These are phyloP conservation scores for Drosophila suboccidentalis DNA, from an alignment of 2,888 invertebrate genomes.

Conservation along the genomic window DNA sequence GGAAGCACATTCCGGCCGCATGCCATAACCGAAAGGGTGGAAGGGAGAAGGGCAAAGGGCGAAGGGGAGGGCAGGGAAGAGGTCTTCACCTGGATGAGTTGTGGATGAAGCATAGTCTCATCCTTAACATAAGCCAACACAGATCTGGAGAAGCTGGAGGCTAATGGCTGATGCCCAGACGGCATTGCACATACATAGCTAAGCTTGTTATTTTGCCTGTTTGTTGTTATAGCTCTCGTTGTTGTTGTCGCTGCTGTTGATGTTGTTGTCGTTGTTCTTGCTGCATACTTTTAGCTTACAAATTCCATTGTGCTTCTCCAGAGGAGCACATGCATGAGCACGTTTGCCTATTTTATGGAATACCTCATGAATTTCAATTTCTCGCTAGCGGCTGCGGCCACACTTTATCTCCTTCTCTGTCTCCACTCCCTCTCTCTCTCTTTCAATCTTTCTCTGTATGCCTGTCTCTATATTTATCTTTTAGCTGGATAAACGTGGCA, in stretches of 20 bases:
- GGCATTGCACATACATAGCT: constrained; percentile 54
- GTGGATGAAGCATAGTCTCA: constrained; percentile 11
- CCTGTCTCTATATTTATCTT: constrained; percentile 5
- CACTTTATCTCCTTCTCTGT: neutral
- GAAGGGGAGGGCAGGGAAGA: neutral
- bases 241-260: constrained; percentile 17
- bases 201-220: constrained; percentile 40
- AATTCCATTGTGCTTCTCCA: constrained; percentile 60
- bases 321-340: constrained; percentile 60
- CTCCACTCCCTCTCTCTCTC: neutral
- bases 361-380: constrained; percentile 76
- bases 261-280: constrained; percentile 35
- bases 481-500: constrained; percentile 46
- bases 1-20: constrained; percentile 53
- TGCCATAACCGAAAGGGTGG: constrained; percentile 47
- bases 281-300: constrained; percentile 70
- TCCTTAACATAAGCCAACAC: constrained; percentile 30
- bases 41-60: neutral
- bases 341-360: constrained; percentile 63
- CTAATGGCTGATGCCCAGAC: constrained; percentile 59
- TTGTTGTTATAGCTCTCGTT: constrained; percentile 22
- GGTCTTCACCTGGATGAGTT: constrained; percentile 11
- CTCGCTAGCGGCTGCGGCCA: constrained; percentile 16
- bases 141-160: constrained; percentile 35
- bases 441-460: neutral